Evolutionary conservation across 2,888 invertebrate genomes (phyloP), one percentile per base, ranked within the genome.

Genomic region (Thymelicus lineola): DNA sequence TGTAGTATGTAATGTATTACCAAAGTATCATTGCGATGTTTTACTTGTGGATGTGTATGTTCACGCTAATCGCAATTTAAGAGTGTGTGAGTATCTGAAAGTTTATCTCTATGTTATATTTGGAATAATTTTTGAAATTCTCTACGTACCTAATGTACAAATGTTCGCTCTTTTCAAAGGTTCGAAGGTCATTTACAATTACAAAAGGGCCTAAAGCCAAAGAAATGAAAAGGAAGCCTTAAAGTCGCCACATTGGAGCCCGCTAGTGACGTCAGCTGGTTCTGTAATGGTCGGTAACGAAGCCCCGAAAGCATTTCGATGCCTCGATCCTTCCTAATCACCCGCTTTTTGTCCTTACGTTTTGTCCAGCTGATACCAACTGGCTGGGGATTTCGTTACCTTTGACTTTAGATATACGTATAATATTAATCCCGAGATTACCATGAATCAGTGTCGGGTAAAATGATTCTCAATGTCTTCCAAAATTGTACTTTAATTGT

Each of bases 221-320:
- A 20, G 20, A 53, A 20, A 53, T 53, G 20, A 53, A 38, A 38
- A 38, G 59, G 59, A 59, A 59, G 15, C 38, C 59, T 38, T 38
- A 38, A 36, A 60, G 59, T 60, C 20, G 10, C 38, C 38, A 45
- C 6, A 42, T 42, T 45, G 45, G 17, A 5, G 6, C 9, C 59
- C 38, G 59, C 20, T 15, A n/a, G 7, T 58, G 55, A 60, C 60
- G 66, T 48, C 55, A 60, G 36, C 66, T 42, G 64, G 58, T 66
- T 70, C 62, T 71, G 70, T 71, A 73, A 74, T 72, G 64, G 70
- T 42, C 66, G 45, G 62, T 72, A 73, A 71, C 73, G 73, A 75
- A 60, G 66, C 69, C 57, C 48, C 48, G 28, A 42, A 60, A 60
- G 59, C 42, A 42, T 60, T 45, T 17, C 7, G 55, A 12, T 35